Base-by-base conservation (phyloP, 2,888 invertebrate species). In the Xestia rhomboidea region DNA sequence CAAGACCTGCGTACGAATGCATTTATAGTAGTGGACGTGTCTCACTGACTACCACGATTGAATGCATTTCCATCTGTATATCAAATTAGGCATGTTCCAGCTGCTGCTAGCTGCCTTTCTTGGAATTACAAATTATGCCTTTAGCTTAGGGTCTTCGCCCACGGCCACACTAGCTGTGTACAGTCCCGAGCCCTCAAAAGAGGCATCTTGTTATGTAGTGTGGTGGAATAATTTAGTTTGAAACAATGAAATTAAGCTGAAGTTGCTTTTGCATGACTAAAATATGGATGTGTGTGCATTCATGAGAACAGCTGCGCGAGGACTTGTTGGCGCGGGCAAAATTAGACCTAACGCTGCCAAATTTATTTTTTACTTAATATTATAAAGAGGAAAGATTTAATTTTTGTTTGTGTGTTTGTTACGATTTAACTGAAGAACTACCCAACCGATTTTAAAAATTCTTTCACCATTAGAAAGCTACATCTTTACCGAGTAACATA, bases 181-280 rank as follows among this genome's bases (percentile, higher is more conserved):
- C 7, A 7, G 21, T 49, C 49, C 18, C 6, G 15, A 46, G 46
- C 46, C 18, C 46, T 13, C 13, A 44, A 57, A 41, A 41, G 41
- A 57, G 41, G 21, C 13, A 24, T 27, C 30, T 62, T 30, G 41
- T 63, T 60, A 60, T 18, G 7, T 44, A 24, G 10, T 66, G 21
- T 38, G 5, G 21, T 68, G 15, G 18, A 51, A 68, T 72, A 38
- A 51, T 67, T 72, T 38, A 38, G 68, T 68, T 41, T 49, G 27
- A 21, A 38, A 15, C 46, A 51, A 21, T 41, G 41, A 41, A 72
- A 30, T 70, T 30, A 44, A 10, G 18, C 30, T 41, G 38, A 54
- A 18, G 18, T 38, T 54, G 54, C 10, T 44, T 4, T 38, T 68
- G 34, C 44, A 2, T 34, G 34, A 62, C 34, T 62, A 62, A 21